A percentile compares a stretch with the other conserved stretches of the same genome.
Evolutionary conservation across 2,888 invertebrate genomes (phyloP).

Genomic region (Dryobota labecula): DNA sequence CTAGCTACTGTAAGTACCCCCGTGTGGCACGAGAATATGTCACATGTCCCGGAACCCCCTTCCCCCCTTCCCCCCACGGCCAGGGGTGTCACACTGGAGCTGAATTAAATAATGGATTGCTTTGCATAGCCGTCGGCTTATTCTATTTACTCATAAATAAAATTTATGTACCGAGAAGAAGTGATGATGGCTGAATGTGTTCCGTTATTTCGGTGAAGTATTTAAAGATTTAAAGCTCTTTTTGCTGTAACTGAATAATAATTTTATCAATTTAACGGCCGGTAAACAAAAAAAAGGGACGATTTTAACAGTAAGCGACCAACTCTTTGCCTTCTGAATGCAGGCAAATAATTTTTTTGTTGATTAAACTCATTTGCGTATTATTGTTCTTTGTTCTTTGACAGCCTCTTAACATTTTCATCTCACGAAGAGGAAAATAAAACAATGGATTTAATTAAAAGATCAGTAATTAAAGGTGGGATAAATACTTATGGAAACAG

Average conservation of each 20-base stretch:
- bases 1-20: conserved; percentile 80
- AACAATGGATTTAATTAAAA: conserved; percentile 19
- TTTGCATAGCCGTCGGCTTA: conserved; percentile 75
- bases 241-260: neutral
- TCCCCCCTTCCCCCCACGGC: conserved; percentile 63
- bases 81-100: conserved; percentile 73
- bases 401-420: conserved; percentile 19
- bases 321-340: conserved; percentile 17
- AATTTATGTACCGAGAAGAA: conserved; percentile 55
- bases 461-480: conserved; percentile 4
- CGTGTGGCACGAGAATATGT: conserved; percentile 85
- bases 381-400: conserved; percentile 16
- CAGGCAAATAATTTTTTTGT: conserved; percentile 11
- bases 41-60: conserved; percentile 78
- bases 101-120: conserved; percentile 83
- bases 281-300: neutral
- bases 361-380: conserved; percentile 22
- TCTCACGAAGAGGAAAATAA: neutral
- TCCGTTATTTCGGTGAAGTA: conserved; percentile 1
- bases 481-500: neutral
- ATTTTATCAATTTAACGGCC: conserved; percentile 8
- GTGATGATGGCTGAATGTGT: conserved; percentile 44
- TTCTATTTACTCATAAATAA: conserved; percentile 71
- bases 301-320: neutral
- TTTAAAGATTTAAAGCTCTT: neutral